Evolutionary conservation across 2,888 invertebrate species (phyloP), one percentile per base, ranked within the genome.

Genomic region (Caenorhabditis japonica): DNA sequence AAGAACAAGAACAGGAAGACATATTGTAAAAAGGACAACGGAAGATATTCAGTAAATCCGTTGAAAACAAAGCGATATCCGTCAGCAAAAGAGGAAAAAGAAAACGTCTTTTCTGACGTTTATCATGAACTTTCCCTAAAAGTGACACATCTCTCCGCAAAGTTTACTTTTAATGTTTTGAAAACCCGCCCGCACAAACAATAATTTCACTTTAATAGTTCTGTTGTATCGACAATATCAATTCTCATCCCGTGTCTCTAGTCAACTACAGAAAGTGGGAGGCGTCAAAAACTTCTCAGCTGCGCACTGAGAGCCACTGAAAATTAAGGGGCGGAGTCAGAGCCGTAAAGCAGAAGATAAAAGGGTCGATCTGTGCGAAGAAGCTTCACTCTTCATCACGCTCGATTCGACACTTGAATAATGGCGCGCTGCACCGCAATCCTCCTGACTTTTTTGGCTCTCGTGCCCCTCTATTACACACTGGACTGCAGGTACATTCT

Each of bases 401-500:
- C 61, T 58, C 74, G 36, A 51, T 61, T 68, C 51, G 49, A 70
- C 53, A 36, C 53, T 47, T 56, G 53, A 55, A 68, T 52, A 56
- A 76, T 76, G 76, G 53, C 68, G 39, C 72, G 76, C 23, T 64
- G 36, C 68, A 58, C 66, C 41, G 56, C 60, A 15, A 53, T 68
- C 27, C 68, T 78, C 30, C 49, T 76, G 41, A 34, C 76, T 58
- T 68, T 78, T 55, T n/a, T 74, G 47, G 59, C 72, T n/a, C 33
- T 74, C n/a, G 62, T 78, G 27, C 78, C 78, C 25, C 36, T 78
- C 1, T 51, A 59, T 23, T 55, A 51, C 34, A 39, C 74, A 13
- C 53, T 78, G 58, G 78, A 78, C 47, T 78, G 78, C 78, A 76
- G 78, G 78, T 78, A 44, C 8, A 39, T 51, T 15, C 21, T 25